Base-by-base conservation (phyloP, 2,113 vertebrate genomes). In the Salvelinus fontinalis region DNA sequence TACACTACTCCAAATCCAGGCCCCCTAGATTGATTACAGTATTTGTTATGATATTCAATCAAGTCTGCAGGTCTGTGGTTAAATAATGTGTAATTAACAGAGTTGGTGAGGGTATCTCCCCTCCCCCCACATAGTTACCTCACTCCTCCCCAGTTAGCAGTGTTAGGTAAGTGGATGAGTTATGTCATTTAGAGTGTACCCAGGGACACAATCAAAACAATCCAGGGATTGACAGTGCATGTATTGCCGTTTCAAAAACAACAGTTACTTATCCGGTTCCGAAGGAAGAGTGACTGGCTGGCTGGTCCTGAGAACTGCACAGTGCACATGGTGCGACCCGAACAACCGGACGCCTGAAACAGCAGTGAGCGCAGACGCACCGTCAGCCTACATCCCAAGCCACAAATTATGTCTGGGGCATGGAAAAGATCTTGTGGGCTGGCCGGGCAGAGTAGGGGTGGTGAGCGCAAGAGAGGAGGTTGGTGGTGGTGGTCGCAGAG, bases 331-430 rank as follows among this genome's bases (percentile, higher is more conserved):
- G 76, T 84, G 85, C 81, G 74, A 54, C 51, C 16, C 4, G 16
- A 54, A 14, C 51, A 18, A 54, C 81, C 83, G 77, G 84, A 90
- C 79, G 92, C 86, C 89, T 91, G 91, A 92, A 91, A 92, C 89
- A 90, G 91, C 91, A 91, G 84, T 88, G 91, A 57, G 87, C 83
- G 76, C 88, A 92, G 92, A 93, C 89, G 90, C 91, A 92, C 84
- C 83, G 89, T 93, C 91, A 93, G 92, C 92, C 91, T 93, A 91
- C 89, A 92, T 90, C 91, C 89, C 85, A 89, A 92, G 87, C 92
- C 91, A 85, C 92, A 92, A 93, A 91, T 90, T 86, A 93, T 90
- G 91, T 92, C 91, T 92, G 91, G 90, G 84, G 88, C 89, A 90
- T 89, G 89, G 90, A 90, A 91, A 87, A 88, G 84, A 90, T 92